Percentiles rank a stretch among this genome's conserved stretches.
These are phyloP conservation scores for Crotalus viridis DNA, from an alignment of 2,113 vertebrate species.

Conservation along the genomic window DNA sequence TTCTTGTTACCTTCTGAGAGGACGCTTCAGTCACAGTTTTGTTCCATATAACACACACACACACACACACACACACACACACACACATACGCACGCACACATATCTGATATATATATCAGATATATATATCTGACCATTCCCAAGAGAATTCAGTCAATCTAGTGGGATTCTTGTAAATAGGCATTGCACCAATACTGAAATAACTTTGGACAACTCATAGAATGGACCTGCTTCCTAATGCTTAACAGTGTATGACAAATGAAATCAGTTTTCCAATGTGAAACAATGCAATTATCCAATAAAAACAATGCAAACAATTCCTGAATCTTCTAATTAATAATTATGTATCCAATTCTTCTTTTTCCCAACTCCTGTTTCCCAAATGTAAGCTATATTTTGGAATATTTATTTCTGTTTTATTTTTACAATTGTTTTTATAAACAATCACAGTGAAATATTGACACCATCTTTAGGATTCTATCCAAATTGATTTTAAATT, in stretches of 20 bases:
- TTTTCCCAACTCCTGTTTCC: neutral
- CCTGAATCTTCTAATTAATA: neutral
- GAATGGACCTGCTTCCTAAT: neutral
- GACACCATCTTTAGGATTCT: neutral
- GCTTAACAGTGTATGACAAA: neutral
- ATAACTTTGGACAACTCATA: neutral
- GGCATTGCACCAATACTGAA: neutral
- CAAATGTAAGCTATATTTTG: neutral
- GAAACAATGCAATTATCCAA: neutral
- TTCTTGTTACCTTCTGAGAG: too few relatives aligned
- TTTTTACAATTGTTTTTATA: neutral
- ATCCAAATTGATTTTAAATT: constrained; percentile 16
- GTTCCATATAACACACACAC: too few relatives aligned
- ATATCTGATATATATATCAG: too few relatives aligned
- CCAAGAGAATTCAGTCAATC: neutral
- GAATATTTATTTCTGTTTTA: neutral
- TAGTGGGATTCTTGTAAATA: neutral
- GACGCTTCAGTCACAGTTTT: too few relatives aligned
- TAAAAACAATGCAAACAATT: neutral
- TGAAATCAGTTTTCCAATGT: neutral
- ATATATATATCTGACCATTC: too few relatives aligned
- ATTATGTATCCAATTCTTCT: neutral
- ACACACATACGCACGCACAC: too few relatives aligned
- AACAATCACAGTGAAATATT: neutral
- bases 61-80: too few relatives aligned